A percentile compares a stretch with the other conserved stretches of the same genome.
These are phyloP conservation scores for Actinernus sp. DNA, from an alignment of 92 coral and sea anemone genomes.

Conservation along the genomic window DNA sequence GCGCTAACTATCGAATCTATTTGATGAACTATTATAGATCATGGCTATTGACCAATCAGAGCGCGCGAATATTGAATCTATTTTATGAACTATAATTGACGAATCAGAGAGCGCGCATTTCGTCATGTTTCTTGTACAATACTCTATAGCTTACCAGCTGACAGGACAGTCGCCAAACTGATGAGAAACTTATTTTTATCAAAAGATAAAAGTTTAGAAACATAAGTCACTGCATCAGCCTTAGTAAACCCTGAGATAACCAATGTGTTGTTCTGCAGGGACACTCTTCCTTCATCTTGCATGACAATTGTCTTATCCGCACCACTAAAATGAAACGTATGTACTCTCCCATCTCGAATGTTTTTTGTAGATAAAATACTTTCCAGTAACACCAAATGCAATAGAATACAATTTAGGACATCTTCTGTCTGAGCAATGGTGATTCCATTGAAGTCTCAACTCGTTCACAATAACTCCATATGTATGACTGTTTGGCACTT, in stretches of 20 bases:
- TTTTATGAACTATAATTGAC: too few relatives aligned
- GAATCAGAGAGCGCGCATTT: too few relatives aligned
- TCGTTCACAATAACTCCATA: not conserved
- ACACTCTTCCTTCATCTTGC: not conserved
- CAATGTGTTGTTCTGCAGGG: not conserved
- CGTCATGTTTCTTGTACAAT: too few relatives aligned
- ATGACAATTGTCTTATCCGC: not conserved
- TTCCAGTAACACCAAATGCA: not conserved
- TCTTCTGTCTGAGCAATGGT: not conserved
- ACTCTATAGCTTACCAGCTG: too few relatives aligned
- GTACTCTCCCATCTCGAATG: not conserved
- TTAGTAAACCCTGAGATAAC: not conserved
- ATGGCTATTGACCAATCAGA: too few relatives aligned
- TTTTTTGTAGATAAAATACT: not conserved
- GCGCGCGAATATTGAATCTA: too few relatives aligned
- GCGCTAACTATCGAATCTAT: too few relatives aligned
- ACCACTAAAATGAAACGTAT: not conserved
- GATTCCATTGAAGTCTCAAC: not conserved
- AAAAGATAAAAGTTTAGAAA: not conserved
- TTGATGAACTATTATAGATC: too few relatives aligned
- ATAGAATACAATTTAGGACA: not conserved
- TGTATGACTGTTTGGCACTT: not conserved
- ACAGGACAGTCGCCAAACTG: not conserved
- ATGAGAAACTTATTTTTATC: not conserved
- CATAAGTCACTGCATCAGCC: not conserved